Conservation (phyloP, 1,140 invertebrate genomes). For the Odontomachus brunneus region DNA sequence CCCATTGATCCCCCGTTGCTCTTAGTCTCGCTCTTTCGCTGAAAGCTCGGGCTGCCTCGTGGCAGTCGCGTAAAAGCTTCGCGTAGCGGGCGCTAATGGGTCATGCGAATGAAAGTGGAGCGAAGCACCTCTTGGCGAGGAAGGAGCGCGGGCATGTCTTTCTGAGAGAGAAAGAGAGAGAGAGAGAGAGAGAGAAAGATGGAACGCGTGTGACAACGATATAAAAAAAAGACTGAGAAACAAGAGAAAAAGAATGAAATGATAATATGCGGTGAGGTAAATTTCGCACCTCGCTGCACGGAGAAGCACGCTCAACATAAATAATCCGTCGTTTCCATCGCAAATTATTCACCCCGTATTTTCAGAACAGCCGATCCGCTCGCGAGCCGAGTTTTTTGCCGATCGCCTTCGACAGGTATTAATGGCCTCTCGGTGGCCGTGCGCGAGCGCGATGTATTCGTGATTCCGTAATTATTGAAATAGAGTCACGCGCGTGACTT, state of each 20-base stretch:
- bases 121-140: slow-evolving; percentile 1
- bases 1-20: slow-evolving; percentile 26
- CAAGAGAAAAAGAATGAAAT: too few species aligned
- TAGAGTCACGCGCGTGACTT: not conserved
- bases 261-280: too few species aligned
- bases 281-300: too few species aligned
- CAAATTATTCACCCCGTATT: slow-evolving; percentile 13
- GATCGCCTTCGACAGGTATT: not conserved
- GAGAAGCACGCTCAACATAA: not conserved
- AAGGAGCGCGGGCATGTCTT: too few species aligned
- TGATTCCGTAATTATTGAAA: slow-evolving; percentile 27
- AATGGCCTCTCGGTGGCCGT: not conserved
- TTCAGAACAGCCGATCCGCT: not conserved
- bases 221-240: too few species aligned
- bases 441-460: not conserved
- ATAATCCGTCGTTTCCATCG: not conserved
- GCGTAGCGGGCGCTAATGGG: slow-evolving; percentile 34
- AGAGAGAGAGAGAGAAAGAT: too few species aligned
- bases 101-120: slow-evolving; percentile 51
- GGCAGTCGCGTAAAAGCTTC: too few species aligned
- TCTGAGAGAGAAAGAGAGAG: too few species aligned
- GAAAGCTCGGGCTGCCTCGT: too few species aligned
- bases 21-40: slow-evolving; percentile 24
- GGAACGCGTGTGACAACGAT: too few species aligned
- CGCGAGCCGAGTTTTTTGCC: slow-evolving; percentile 32